Base-by-base conservation (phyloP, 2,113 vertebrate genomes). In the Manacus vitellinus region DNA sequence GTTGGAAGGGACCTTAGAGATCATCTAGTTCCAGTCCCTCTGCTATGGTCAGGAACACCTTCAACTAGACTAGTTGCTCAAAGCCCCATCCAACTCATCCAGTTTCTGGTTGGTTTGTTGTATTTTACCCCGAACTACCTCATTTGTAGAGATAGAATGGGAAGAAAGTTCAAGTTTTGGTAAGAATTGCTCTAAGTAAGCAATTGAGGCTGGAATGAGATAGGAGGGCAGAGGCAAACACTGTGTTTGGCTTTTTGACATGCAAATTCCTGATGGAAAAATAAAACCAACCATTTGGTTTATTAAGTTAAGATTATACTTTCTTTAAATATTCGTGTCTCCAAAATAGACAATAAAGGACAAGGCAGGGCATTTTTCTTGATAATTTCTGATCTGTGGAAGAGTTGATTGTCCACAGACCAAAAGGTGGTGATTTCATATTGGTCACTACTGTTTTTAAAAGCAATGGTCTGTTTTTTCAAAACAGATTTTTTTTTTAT, bases 91-190 rank as follows among this genome's bases (percentile, higher is more conserved):
- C 65, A 90, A 5, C 10, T 71, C 47, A 37, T 0, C 56, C 49
- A 56, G 25, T 33, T 63, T 70, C 59, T 75, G 52, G 18, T 63
- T 92, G 55, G 9, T 62, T 83, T 71, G 27, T 27, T 90, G 95
- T 81, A 31, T 83, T 96, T 93, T 94, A 90, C 52, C 31, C 44
- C 78, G 44, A 94, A 62, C 95, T 96, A 92, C 94, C 95, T 96
- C 94, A 92, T 90, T 84, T 86, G 10, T 75, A 72, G 79, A 71
- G 79, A 90, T 20, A 21, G 52, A 84, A 54, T 49, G 28, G 54
- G 65, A 65, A 90, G 47, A 84, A 78, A 63, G 39, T 9, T 1
- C 41, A 56, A 72, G 35, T 89, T 88, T 65, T 77, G n/a, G 3
- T 61, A 80, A 86, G 52, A 86, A 75, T 63, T 80, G 33, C 24